Evolutionary conservation across 2,797 vertebrate species (phyloP).

Genomic region (Paedocypris micromegethes): DNA sequence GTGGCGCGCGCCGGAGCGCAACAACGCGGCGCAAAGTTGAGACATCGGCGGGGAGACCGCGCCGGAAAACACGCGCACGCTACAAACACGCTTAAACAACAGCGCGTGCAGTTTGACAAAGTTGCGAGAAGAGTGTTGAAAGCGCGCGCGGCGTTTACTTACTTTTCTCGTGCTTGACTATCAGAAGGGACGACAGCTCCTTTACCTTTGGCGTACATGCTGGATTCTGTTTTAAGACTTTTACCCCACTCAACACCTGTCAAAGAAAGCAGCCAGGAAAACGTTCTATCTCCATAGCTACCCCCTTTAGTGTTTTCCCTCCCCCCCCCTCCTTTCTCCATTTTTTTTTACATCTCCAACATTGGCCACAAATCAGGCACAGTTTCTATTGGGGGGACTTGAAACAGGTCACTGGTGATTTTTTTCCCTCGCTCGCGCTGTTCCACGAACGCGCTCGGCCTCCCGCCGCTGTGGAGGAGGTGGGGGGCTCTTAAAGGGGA

Average conservation of each 20-base stretch:
- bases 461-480: conserved; percentile 65
- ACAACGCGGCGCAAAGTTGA: conserved; percentile 50
- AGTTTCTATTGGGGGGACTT: conserved; percentile 86
- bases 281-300: conserved; percentile 88
- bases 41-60: conserved; percentile 44
- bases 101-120: conserved; percentile 62
- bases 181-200: conserved; percentile 91
- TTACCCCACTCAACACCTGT: conserved; percentile 87
- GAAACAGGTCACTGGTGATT: conserved; percentile 78
- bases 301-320: conserved; percentile 79
- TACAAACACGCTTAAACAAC: conserved; percentile 61
- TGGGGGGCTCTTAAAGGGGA: conserved; percentile 77
- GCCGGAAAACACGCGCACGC: conserved; percentile 50
- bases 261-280: conserved; percentile 82
- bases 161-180: conserved; percentile 93
- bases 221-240: conserved; percentile 83
- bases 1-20: conserved; percentile 2
- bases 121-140: conserved; percentile 59
- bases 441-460: conserved; percentile 72
- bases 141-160: conserved; percentile 65
- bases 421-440: conserved; percentile 73
- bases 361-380: conserved; percentile 85
- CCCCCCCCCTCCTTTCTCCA: conserved; percentile 52
- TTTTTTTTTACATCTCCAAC: conserved; percentile 80
- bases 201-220: conserved; percentile 96